Base-by-base conservation (phyloP, 2,888 invertebrate species). In the Sarcophaga caerulescens region DNA sequence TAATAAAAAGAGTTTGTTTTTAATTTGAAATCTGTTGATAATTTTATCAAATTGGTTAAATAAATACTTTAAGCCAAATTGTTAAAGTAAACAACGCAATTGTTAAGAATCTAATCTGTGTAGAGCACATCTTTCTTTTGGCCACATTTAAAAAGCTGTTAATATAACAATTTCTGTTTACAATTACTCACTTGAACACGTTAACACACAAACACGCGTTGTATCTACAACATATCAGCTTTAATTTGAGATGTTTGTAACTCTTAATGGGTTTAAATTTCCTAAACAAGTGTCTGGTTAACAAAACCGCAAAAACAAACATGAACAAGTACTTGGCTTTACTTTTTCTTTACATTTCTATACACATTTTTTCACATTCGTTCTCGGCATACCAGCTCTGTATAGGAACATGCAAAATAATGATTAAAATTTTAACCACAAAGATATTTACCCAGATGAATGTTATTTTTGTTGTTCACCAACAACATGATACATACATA, bases 231-330 rank as follows among this genome's bases (percentile, higher is more conserved):
- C 44, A n/a, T 45, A 52, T 23, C 57, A 59, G 44, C 35, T 14
- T 60, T 63, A 71, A 82, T 77, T 71, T 81, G 70, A 57, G 65
- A 70, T 84, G 69, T 79, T 84, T 79, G 74, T 65, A 69, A 84
- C 69, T 47, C 65, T 70, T 79, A 84, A 80, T 70, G 70, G 75
- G 23, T 75, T 79, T 65, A 75, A 75, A 70, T 84, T 79, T 79
- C 65, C 75, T 52, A 52, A 47, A 65, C 84, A 79, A 80, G 70
- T 79, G 68, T 57, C 69, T 79, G n/a, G 59, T 79, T 84, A 79
- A 73, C 21, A 47, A 84, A 84, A 76, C 79, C 75, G 65, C 65
- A 79, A 35, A 35, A 65, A 76, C 52, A 76, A 84, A 84, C 65
- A 80, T 65, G 57, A 59, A 65, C 44, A 52, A 14, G 52, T 52